Evolutionary conservation across 2,888 invertebrate genomes (phyloP).

Genomic region (Chalcis sispes): DNA sequence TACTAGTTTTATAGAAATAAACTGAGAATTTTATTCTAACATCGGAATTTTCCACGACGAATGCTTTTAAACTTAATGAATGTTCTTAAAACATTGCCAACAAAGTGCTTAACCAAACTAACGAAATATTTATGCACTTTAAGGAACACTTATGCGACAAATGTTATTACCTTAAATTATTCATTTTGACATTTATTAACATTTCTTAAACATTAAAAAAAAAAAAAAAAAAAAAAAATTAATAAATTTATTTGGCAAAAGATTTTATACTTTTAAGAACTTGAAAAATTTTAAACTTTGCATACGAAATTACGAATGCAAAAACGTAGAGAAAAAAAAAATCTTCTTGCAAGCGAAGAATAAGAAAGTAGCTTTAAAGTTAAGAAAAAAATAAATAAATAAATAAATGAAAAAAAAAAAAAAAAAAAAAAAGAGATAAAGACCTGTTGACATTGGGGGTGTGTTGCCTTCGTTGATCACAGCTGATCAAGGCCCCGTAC

Average conservation of each 20-base stretch:
- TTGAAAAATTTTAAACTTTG: too few species aligned
- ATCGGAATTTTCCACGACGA: neutral
- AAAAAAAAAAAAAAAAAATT: too few species aligned
- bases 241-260: too few species aligned
- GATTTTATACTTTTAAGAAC: too few species aligned
- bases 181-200: too few species aligned
- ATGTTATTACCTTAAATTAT: slow-evolving; percentile 10
- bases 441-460: slow-evolving; percentile 60
- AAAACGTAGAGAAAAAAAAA: too few species aligned
- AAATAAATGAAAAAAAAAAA: slow-evolving; percentile 11
- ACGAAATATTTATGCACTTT: neutral
- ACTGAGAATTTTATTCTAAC: slow-evolving; percentile 6
- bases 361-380: slow-evolving; percentile 21
- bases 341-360: neutral
- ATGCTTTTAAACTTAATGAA: slow-evolving; percentile 12
- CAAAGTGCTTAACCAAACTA: neutral
- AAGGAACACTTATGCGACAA: neutral
- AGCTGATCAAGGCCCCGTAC: slow-evolving; percentile 98
- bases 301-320: too few species aligned
- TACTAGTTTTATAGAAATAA: neutral
- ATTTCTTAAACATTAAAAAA: too few species aligned
- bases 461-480: slow-evolving; percentile 72
- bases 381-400: slow-evolving; percentile 6
- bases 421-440: slow-evolving; percentile 8
- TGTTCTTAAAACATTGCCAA: slow-evolving; percentile 18